Percentiles rank a stretch among this genome's conserved stretches.
Conservation (phyloP, 1,140 invertebrate species). For the Drosophila grimshawi region DNA sequence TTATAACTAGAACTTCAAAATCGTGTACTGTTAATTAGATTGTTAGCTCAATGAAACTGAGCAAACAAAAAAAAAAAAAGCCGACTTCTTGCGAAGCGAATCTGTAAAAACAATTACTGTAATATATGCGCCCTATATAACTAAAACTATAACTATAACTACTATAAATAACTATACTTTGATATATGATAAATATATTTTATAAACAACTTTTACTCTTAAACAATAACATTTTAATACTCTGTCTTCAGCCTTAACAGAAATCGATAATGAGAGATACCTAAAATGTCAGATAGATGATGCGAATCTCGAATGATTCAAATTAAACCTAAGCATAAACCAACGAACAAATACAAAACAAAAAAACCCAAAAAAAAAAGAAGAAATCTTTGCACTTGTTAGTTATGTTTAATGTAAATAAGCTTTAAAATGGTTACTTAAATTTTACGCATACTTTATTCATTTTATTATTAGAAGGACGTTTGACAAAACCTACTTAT, state of each 20-base stretch:
- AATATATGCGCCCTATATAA: slow-evolving; percentile 63
- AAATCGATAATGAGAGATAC: slow-evolving; percentile 35
- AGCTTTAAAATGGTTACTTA: slow-evolving; percentile 71
- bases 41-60: slow-evolving; percentile 59
- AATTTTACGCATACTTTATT: slow-evolving; percentile 55
- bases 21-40: slow-evolving; percentile 53
- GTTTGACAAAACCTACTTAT: slow-evolving; percentile 69
- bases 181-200: slow-evolving; percentile 80
- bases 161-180: slow-evolving; percentile 65
- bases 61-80: not conserved
- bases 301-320: slow-evolving; percentile 17
- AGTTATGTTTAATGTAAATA: slow-evolving; percentile 77
- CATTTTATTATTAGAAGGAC: slow-evolving; percentile 53
- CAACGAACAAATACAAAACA: slow-evolving; percentile 26
- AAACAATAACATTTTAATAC: slow-evolving; percentile 75
- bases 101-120: slow-evolving; percentile 72
- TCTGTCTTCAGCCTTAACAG: slow-evolving; percentile 79
- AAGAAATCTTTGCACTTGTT: slow-evolving; percentile 58
- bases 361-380: not conserved
- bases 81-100: slow-evolving; percentile 19
- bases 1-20: slow-evolving; percentile 32
- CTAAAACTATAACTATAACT: slow-evolving; percentile 39
- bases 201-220: slow-evolving; percentile 83
- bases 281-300: slow-evolving; percentile 39
- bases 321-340: slow-evolving; percentile 51